Conservation (phyloP, 2,888 invertebrate species). For the Deilephila elpenor region DNA sequence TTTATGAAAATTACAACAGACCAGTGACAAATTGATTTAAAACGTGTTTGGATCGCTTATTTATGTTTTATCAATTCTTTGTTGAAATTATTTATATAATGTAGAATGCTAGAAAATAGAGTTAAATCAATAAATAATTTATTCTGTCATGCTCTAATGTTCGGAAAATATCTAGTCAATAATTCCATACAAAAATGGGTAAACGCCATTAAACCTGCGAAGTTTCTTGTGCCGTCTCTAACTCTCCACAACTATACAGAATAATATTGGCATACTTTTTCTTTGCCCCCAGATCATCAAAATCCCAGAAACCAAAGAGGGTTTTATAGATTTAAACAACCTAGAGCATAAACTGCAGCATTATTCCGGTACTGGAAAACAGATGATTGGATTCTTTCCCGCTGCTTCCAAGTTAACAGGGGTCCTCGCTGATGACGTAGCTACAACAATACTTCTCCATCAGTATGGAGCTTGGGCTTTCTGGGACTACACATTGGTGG, state of each 20-base stretch:
- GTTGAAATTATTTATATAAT: background rate
- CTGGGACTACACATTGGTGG: conserved; percentile 96
- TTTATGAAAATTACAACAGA: background rate
- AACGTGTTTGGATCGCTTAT: background rate
- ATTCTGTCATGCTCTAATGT: too few species aligned
- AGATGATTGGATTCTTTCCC: conserved; percentile 93
- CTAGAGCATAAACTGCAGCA: conserved; percentile 88
- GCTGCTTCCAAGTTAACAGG: conserved; percentile 96
- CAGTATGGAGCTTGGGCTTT: conserved; percentile 92
- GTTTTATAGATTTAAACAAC: conserved; percentile 91
- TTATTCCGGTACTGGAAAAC: conserved; percentile 85
- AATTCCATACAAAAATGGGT: too few species aligned
- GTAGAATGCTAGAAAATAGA: too few species aligned
- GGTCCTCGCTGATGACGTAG: conserved; percentile 92
- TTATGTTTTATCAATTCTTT: background rate
- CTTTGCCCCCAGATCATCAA: conserved; percentile 87
- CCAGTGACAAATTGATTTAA: background rate
- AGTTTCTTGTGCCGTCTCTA: too few species aligned
- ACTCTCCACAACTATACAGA: too few species aligned
- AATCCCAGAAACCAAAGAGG: conserved; percentile 91
- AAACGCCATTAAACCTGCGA: too few species aligned
- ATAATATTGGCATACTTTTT: too few species aligned
- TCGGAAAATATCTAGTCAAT: too few species aligned
- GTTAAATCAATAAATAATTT: too few species aligned
- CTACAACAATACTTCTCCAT: conserved; percentile 91